Evolutionary conservation across 1,140 invertebrate genomes (phyloP), one percentile per base, ranked within the genome.

Genomic region (Plodia interpunctella): DNA sequence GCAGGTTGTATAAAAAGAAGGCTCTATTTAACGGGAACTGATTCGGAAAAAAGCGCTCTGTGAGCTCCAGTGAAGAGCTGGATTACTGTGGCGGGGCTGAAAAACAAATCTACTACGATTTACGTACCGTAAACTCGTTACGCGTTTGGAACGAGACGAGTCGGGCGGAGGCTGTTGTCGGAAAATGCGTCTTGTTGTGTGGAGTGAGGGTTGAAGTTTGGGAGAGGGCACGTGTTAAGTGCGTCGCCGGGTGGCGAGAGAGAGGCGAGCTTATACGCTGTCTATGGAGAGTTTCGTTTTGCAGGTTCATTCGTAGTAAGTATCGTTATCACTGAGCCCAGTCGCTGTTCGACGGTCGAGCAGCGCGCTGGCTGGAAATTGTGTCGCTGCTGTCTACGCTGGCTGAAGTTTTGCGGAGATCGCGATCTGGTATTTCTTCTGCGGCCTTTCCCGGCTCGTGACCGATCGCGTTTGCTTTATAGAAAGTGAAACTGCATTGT

Each of bases 71-170:
- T 64, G 72, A 86, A 86, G 83, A 83, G 74, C 74, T 60, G 77
- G 75, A 87, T 86, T 88, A 78, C 70, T 74, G 62, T 84, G 78
- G 76, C 79, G 59, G 59, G 51, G 62, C 67, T 72, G 74, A 75
- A 85, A 88, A 88, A 87, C 86, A 87, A 87, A 88, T 88, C 75
- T 80, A 87, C 81, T 83, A 86, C 82, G 78, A 88, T 87, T 85
- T 85, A 87, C 80, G 83, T 84, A 81, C 78, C 81, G 83, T 88
- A 86, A 85, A 83, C 79, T 86, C 78, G 77, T 83, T 83, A 81
- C 78, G 75, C 76, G 76, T 80, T 78, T 61, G 70, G 70, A 79
- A 77, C 72, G 77, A 81, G 72, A 67, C 74, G 73, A 72, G 73
- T 77, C 77, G 66, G 77, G 61, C 38, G 25, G 52, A 30, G 52